Evolutionary conservation across 2,113 vertebrate genomes (phyloP).

Genomic region (Picathartes gymnocephalus): DNA sequence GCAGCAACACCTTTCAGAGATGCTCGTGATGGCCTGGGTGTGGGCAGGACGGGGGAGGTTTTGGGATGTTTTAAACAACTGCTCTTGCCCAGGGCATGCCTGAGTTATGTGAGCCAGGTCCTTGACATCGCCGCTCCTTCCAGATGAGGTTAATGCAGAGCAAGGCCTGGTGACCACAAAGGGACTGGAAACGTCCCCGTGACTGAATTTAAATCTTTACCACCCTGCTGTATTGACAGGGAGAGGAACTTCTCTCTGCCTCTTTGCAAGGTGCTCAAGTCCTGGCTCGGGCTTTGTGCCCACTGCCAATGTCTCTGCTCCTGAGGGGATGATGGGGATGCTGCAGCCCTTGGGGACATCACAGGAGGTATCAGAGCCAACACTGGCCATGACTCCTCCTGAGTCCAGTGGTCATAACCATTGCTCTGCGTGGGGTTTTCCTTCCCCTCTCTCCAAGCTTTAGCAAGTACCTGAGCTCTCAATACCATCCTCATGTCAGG

Average conservation of each 20-base stretch:
- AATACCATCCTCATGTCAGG: neutral
- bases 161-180: neutral
- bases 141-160: neutral
- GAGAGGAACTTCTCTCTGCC: neutral
- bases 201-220: neutral
- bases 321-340: neutral
- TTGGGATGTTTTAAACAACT: neutral
- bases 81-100: neutral
- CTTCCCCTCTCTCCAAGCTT: neutral
- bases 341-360: neutral
- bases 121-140: neutral
- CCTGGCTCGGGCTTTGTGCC: neutral
- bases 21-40: fast-evolving
- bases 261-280: neutral
- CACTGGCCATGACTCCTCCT: fast-evolving
- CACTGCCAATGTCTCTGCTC: fast-evolving
- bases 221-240: neutral
- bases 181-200: neutral
- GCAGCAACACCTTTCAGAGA: neutral
- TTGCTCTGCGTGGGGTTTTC: neutral
- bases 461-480: neutral
- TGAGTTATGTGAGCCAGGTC: neutral
- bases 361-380: neutral
- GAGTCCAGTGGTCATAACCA: neutral
- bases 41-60: neutral